Evolutionary conservation across 2,888 invertebrate species (phyloP).

Genomic region (Microctonus aethiopoides): DNA sequence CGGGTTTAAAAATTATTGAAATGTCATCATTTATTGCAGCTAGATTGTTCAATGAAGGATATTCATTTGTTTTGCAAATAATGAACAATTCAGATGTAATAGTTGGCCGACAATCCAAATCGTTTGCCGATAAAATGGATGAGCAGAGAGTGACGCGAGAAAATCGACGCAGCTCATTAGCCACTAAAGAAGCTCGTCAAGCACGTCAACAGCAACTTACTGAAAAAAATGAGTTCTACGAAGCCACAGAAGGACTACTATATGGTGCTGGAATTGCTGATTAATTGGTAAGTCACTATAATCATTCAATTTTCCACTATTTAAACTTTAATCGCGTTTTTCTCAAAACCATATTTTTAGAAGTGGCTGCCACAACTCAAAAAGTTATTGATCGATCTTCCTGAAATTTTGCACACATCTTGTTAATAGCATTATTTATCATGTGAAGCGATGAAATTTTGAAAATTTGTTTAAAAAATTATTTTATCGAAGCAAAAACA

Average conservation of each 20-base stretch:
- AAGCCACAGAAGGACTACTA: slow-evolving; percentile 17
- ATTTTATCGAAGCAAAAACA: too few species aligned
- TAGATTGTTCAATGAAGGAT: too few species aligned
- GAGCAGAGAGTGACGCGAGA: neutral
- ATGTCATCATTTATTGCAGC: too few species aligned
- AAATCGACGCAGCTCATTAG: neutral
- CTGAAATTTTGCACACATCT: neutral
- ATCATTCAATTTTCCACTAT: neutral
- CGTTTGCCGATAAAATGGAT: neutral
- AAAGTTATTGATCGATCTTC: neutral
- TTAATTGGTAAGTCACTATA: slow-evolving; percentile 12
- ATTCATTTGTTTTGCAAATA: too few species aligned
- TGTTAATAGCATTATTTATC: too few species aligned
- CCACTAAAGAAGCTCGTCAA: slow-evolving; percentile 21
- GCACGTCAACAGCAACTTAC: neutral
- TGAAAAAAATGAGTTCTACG: slow-evolving; percentile 2
- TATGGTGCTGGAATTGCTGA: slow-evolving; percentile 35
- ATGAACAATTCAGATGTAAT: too few species aligned
- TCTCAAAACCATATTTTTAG: neutral
- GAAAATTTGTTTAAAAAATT: too few species aligned
- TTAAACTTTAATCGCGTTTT: neutral
- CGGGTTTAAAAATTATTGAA: too few species aligned
- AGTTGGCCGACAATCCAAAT: too few species aligned
- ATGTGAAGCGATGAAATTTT: too few species aligned
- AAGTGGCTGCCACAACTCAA: neutral